Evolutionary conservation across 2,888 invertebrate species (phyloP).

Genomic region (Brenthis ino): DNA sequence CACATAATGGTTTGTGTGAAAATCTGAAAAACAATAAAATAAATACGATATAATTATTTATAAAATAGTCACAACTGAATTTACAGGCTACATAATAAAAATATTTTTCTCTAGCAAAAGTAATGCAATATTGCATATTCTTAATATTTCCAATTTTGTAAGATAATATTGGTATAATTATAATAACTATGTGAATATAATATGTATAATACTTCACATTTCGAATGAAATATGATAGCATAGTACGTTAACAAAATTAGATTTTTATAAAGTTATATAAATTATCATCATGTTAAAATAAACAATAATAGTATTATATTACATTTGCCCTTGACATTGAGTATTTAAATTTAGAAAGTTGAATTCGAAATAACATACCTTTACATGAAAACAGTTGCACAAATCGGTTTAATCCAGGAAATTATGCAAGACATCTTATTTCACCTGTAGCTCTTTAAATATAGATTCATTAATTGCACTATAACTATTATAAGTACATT

Average conservation of each 20-base stretch:
- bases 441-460: conserved; percentile 49
- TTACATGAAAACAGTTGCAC: conserved; percentile 72
- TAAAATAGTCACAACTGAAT: too few relatives aligned
- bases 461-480: conserved; percentile 36
- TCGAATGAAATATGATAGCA: too few relatives aligned
- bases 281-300: too few relatives aligned
- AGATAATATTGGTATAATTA: too few relatives aligned
- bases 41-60: neutral
- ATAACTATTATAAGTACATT: conserved; percentile 21
- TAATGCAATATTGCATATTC: too few relatives aligned
- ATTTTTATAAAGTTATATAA: too few relatives aligned
- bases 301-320: conserved; percentile 2
- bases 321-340: conserved; percentile 23
- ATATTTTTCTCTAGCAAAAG: too few relatives aligned
- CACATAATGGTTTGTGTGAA: conserved; percentile 59
- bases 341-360: conserved; percentile 23
- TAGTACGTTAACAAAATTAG: too few relatives aligned
- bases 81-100: too few relatives aligned
- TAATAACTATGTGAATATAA: too few relatives aligned
- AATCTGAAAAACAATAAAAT: conserved; percentile 59
- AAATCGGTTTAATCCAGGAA: conserved; percentile 46
- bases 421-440: conserved; percentile 50
- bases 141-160: too few relatives aligned
- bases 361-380: conserved; percentile 50
- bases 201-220: too few relatives aligned